Base-by-base conservation (phyloP, 2,113 vertebrate species). In the Leptodactylus fuscus region DNA sequence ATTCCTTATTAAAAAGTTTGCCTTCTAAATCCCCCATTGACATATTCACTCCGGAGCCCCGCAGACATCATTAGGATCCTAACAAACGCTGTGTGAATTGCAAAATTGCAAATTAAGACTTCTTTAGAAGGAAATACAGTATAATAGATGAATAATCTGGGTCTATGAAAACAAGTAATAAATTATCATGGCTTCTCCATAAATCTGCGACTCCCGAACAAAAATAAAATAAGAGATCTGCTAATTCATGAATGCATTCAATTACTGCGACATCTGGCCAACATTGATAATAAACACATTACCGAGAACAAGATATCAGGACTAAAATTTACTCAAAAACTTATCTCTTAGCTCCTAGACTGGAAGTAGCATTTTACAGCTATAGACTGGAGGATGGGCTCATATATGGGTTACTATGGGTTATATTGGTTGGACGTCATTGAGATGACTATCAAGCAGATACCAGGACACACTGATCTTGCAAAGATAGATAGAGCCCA, bases 211-310 rank as follows among this genome's bases (percentile, higher is more conserved):
- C 24, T 62, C 58, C 58, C 11, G 24, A 62, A 24, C 9, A 62
- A n/a, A 62, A 62, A 62, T 65, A 65, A 65, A 65, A 65, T 65
- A 65, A 65, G 27, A 65, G 60, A 65, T 65, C 27, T 65, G 13
- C 18, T 65, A 65, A 65, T 32, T 65, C 29, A 16, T 65, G 60
- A 29, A 32, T 34, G 29, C 60, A 65, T 65, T 34, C 29, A 65
- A 32, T 65, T 65, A 65, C 60, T 16, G 60, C 13, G 32, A 65
- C 60, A 65, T 65, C 60, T 65, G 60, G 60, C 27, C 27, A 65
- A 65, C 60, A 16, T 16, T 65, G 60, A 65, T 65, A 65, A 65
- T 65, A 16, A 65, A 65, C 29, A 15, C 60, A 65, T 65, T 65
- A 16, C 29, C 1, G 29, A 18, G 5, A 34, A 27, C n/a, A 4